Evolutionary conservation across 1,140 invertebrate genomes (phyloP), one percentile per base, ranked within the genome.

Genomic region (Drosophila chauvacae): DNA sequence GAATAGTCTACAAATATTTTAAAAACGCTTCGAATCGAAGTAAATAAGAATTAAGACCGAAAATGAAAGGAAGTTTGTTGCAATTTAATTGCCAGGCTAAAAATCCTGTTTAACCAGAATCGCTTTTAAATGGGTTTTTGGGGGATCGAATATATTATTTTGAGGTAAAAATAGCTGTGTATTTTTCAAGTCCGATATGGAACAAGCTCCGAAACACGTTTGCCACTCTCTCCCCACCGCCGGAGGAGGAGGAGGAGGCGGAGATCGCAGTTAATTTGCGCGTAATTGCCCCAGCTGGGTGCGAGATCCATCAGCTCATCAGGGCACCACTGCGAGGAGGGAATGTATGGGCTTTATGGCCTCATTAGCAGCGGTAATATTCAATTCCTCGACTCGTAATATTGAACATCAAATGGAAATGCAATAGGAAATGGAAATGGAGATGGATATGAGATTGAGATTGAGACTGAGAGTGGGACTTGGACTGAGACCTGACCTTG

Each of bases 301-400:
- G 66, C 26, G 35, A 56, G 53, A 71, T 71, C 66, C 55, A 47
- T 37, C 37, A 51, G 72, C 47, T 62, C 53, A 56, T 56, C 20
- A 56, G 20, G 13, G 16, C 16, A 23, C 1, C 4, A 16, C 42
- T 20, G n/a, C 13, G 48, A 47, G 61, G 39, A 39, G 66, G 66
- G 57, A 47, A 60, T 83, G 59, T 56, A n/a, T 48, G 26, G 23
- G 64, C 55, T 84, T 84, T 80, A 84, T 69, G 81, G 63, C 47
- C 81, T 85, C 77, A 85, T 85, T 68, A 51, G n/a, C n/a, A 69
- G 78, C 44, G 62, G 48, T 69, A 61, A 85, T 77, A 85, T 68
- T 63, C 35, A 68, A 68, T 68, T 63, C 30, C 26, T 26, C 53
- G 16, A 39, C 59, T 63, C 45, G 45, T 68, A 50, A 68, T 62